These are phyloP conservation scores for Mactra quadrangularis DNA, from an alignment of 1,140 invertebrate genomes.

Conservation along the genomic window DNA sequence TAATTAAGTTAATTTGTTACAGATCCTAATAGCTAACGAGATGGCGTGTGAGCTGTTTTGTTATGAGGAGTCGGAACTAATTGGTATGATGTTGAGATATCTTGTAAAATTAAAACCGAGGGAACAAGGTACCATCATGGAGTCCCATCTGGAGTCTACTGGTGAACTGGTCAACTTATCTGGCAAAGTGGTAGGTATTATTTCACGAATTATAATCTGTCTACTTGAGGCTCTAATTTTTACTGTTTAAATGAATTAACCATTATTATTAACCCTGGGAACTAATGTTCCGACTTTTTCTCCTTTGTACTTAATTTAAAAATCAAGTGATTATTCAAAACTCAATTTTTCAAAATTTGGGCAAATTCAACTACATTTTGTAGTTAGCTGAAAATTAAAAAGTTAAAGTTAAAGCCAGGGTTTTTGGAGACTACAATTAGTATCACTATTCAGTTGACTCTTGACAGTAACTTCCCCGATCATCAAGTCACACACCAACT, in stretches of 20 bases:
- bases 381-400: no score
- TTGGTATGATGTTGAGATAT: constrained; percentile 85
- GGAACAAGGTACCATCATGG: constrained; percentile 85
- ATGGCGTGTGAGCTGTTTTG: constrained; percentile 86
- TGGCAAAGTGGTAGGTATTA: constrained; percentile 86
- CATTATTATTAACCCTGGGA: background rate
- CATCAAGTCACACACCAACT: no score
- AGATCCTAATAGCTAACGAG: constrained; percentile 88
- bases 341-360: no score
- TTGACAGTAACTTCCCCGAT: no score
- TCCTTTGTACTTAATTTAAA: no score
- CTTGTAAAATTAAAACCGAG: constrained; percentile 85
- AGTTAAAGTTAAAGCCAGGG: no score
- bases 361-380: no score
- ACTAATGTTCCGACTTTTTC: background rate
- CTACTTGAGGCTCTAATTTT: background rate
- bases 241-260: no score
- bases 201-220: background rate
- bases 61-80: constrained; percentile 86
- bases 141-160: constrained; percentile 85
- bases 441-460: no score
- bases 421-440: no score
- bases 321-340: no score
- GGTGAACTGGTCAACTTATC: constrained; percentile 86
- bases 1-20: no score